phyloP scores from a whole-genome alignment of 2,888 invertebrate genomes.

The Notodonta dromedarius region DNA sequence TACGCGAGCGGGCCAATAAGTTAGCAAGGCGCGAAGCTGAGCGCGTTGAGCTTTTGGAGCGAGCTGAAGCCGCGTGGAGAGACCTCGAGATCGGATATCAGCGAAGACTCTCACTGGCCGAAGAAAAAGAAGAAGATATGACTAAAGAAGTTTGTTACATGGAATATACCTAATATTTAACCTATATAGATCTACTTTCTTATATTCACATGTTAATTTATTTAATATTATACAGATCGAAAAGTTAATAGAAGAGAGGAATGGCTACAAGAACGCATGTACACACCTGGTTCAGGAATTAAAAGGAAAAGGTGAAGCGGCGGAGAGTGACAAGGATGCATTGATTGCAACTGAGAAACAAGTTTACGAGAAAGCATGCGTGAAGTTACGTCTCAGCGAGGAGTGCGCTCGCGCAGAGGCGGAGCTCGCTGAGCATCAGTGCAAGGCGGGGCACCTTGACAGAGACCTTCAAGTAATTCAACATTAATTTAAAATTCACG shows the following conservation, averaged over 20 bases:
- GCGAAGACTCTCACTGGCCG: conserved; percentile 52
- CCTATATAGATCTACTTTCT: too few species aligned
- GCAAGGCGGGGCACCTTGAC: conserved; percentile 58
- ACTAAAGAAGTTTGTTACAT: conserved; percentile 47
- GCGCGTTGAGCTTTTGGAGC: conserved; percentile 63
- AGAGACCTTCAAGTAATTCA: conserved; percentile 61
- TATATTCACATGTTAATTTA: neutral
- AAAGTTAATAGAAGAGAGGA: conserved; percentile 59
- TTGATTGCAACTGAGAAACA: conserved; percentile 52
- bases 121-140: conserved; percentile 66
- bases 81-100: conserved; percentile 70
- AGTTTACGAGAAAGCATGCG: conserved; percentile 54
- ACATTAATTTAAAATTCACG: conserved; percentile 5
- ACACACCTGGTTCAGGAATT: conserved; percentile 40
- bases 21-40: conserved; percentile 66
- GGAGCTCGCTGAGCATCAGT: conserved; percentile 54
- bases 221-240: conserved; percentile 48
- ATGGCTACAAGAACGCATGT: conserved; percentile 49
- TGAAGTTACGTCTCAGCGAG: conserved; percentile 51
- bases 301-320: conserved; percentile 38
- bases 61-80: conserved; percentile 72
- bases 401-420: conserved; percentile 52
- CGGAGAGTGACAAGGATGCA: conserved; percentile 44
- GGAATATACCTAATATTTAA: too few species aligned
- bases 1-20: conserved; percentile 54